Conservation (phyloP, 1,140 invertebrate genomes). For the Formica exsecta region DNA sequence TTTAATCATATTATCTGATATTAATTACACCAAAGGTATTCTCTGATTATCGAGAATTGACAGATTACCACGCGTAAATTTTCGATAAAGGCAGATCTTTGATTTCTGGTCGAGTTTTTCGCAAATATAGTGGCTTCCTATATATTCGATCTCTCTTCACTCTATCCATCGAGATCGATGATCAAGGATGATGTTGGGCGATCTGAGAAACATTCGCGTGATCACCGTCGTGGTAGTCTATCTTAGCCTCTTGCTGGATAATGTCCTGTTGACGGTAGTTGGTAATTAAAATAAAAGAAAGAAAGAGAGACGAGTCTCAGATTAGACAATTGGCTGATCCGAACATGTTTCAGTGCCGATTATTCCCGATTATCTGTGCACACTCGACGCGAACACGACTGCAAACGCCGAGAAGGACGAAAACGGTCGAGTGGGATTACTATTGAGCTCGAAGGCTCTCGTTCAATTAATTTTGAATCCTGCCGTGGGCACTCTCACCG, state of each 20-base stretch:
- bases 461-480: conserved; percentile 95
- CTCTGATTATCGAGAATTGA: neutral
- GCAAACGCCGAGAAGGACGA: conserved; percentile 86
- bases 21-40: neutral
- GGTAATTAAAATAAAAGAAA: conserved; percentile 87
- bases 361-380: conserved; percentile 93
- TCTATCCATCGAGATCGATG: conserved; percentile 34
- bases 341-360: conserved; percentile 91
- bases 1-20: neutral
- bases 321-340: neutral
- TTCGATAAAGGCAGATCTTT: neutral
- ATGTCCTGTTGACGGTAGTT: conserved; percentile 92
- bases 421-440: conserved; percentile 92
- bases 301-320: neutral
- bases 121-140: neutral
- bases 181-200: conserved; percentile 59
- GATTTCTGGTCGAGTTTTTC: neutral
- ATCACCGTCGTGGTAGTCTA: conserved; percentile 89
- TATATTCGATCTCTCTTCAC: neutral
- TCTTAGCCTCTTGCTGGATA: conserved; percentile 91
- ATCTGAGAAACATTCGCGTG: conserved; percentile 79
- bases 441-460: conserved; percentile 95
- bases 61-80: neutral
- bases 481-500: conserved; percentile 91
- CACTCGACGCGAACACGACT: conserved; percentile 86